Conservation (phyloP, 2,113 vertebrate genomes). For the Etheostoma spectabile region DNA sequence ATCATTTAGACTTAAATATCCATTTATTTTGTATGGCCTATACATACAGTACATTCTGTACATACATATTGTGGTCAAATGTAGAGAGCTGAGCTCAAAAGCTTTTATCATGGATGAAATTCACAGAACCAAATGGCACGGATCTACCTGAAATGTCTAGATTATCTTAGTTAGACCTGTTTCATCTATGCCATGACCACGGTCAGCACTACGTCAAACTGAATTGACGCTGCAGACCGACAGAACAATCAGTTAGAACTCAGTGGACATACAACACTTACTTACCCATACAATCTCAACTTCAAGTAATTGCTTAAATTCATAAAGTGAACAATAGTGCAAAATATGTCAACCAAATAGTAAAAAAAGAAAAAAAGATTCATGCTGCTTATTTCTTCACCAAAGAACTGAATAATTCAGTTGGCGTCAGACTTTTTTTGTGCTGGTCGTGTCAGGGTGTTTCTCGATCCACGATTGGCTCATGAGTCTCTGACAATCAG, state of each 20-base stretch:
- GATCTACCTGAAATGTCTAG: conserved; percentile 22
- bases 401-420: conserved; percentile 22
- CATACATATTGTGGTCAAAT: conserved; percentile 13
- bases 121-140: conserved; percentile 29
- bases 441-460: conserved; percentile 36
- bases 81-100: neutral
- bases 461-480: conserved; percentile 21
- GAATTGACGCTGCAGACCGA: conserved; percentile 3
- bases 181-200: neutral
- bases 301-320: conserved; percentile 82
- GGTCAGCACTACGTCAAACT: neutral
- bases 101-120: conserved; percentile 2
- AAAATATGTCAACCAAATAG: conserved; percentile 68
- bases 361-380: conserved; percentile 11
- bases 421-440: neutral
- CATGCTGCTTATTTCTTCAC: conserved; percentile 26
- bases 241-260: conserved; percentile 30
- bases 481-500: conserved; percentile 10
- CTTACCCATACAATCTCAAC: conserved; percentile 58
- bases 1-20: neutral
- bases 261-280: conserved; percentile 46
- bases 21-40: neutral
- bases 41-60: conserved; percentile 12
- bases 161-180: conserved; percentile 1
- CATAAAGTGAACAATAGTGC: conserved; percentile 86